Evolutionary conservation across 1,140 invertebrate genomes (phyloP).

Genomic region (Ceratina australensis): DNA sequence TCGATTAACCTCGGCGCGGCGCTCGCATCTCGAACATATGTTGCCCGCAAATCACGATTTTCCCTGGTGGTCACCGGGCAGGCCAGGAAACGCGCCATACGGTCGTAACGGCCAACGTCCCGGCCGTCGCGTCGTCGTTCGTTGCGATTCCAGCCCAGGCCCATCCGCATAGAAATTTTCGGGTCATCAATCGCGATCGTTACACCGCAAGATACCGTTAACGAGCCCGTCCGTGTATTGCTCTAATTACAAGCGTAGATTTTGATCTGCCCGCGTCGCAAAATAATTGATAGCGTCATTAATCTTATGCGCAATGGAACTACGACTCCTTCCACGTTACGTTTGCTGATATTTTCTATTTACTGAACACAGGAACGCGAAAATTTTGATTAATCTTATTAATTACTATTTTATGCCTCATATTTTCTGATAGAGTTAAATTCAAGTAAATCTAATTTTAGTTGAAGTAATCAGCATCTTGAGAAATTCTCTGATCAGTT

Average conservation of each 20-base stretch:
- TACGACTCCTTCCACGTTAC: no score
- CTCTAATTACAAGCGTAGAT: slow-evolving; percentile 4
- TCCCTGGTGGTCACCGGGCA: slow-evolving; percentile 1
- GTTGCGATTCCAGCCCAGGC: slow-evolving; percentile 26
- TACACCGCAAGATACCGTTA: slow-evolving; percentile 19
- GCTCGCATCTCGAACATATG: slow-evolving; percentile 35
- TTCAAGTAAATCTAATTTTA: no score
- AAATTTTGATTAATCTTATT: no score
- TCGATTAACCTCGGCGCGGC: slow-evolving; percentile 46
- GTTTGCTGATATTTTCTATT: no score
- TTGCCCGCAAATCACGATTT: slow-evolving; percentile 61
- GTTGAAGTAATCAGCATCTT: no score
- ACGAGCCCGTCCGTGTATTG: neutral
- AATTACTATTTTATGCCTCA: no score
- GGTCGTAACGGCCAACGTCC: neutral
- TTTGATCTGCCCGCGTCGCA: neutral
- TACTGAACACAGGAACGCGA: no score
- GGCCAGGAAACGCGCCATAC: slow-evolving; percentile 9
- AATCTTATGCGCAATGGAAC: no score
- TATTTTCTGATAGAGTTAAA: no score
- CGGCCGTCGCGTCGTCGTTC: slow-evolving; percentile 11
- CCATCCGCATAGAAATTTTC: slow-evolving; percentile 52
- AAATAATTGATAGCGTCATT: neutral
- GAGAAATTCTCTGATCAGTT: no score
- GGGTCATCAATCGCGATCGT: slow-evolving; percentile 58